Evolutionary conservation across 1,140 invertebrate species (phyloP).

Genomic region (Listronotus bonariensis): DNA sequence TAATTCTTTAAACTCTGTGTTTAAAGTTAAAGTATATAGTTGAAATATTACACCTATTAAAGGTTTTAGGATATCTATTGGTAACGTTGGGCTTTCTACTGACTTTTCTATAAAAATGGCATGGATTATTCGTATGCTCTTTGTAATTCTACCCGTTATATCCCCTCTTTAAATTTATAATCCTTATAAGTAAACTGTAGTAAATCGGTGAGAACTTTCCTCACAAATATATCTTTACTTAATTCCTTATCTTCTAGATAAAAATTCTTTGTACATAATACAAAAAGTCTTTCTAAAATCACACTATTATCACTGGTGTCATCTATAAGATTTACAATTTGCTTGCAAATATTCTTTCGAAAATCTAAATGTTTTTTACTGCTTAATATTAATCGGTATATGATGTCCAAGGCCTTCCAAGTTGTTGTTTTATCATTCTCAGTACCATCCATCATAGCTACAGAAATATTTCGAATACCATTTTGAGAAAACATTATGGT

Average conservation of each 20-base stretch:
- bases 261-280: constrained; percentile 59
- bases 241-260: constrained; percentile 58
- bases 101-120: constrained; percentile 50
- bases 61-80: constrained; percentile 38
- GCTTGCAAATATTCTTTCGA: constrained; percentile 60
- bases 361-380: constrained; percentile 59
- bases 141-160: constrained; percentile 56
- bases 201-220: constrained; percentile 53
- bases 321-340: constrained; percentile 58
- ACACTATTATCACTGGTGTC: constrained; percentile 47
- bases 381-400: constrained; percentile 66
- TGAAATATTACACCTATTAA: constrained; percentile 41
- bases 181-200: constrained; percentile 54
- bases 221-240: constrained; percentile 55
- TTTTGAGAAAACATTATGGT: constrained; percentile 61
- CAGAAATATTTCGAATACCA: constrained; percentile 65
- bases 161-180: constrained; percentile 32
- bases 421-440: constrained; percentile 61
- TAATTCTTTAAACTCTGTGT: constrained; percentile 27
- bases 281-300: constrained; percentile 31
- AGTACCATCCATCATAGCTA: constrained; percentile 64
- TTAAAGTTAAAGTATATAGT: constrained; percentile 40
- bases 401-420: constrained; percentile 70
- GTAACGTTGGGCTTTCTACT: constrained; percentile 26
- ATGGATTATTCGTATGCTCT: constrained; percentile 55